Evolutionary conservation across 2,888 invertebrate genomes (phyloP), one percentile per base, ranked within the genome.

Genomic region (Perdita meconis): DNA sequence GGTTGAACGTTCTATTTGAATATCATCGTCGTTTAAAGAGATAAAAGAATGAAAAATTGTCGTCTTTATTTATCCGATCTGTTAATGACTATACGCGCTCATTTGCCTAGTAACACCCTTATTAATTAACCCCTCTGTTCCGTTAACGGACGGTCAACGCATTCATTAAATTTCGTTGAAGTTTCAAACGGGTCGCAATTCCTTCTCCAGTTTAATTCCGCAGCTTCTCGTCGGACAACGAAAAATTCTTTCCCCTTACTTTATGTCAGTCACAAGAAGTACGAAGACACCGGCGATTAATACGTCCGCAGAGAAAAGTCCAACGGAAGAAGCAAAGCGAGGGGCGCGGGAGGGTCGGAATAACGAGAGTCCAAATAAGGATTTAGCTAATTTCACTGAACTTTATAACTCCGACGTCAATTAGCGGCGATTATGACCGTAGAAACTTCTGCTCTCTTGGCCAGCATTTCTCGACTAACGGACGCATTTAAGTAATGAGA

Each of bases 401-500:
- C 89, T 89, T 89, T 89, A 89, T 89, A 89, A 88, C 84, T 89
- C 83, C 78, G 78, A 83, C 88, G 86, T 89, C 89, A 90, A 90
- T 91, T 90, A 90, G 90, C 83, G 87, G 86, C 88, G 90, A 90
- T 91, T 90, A 90, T 89, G 86, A 89, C 86, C 86, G 86, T 83
- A 87, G 86, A 89, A 90, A 90, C 86, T 90, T 89, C 84, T 87
- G 86, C 87, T 85, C 83, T 86, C 88, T 85, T 86, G 80, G 75
- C 80, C 77, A 73, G 79, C 81, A 80, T 74, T 84, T 78, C 83
- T 74, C 81, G 83, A 83, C 84, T 88, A 89, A 89, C 84, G 83
- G 88, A 86, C 88, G 87, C 87, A 88, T 89, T 89, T 88, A 86
- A 84, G 87, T 89, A 89, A 89, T 89, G 88, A 89, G 88, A 89